These are phyloP conservation scores for Amblyornis subalaris DNA, from an alignment of 2,113 vertebrate genomes.

Conservation along the genomic window DNA sequence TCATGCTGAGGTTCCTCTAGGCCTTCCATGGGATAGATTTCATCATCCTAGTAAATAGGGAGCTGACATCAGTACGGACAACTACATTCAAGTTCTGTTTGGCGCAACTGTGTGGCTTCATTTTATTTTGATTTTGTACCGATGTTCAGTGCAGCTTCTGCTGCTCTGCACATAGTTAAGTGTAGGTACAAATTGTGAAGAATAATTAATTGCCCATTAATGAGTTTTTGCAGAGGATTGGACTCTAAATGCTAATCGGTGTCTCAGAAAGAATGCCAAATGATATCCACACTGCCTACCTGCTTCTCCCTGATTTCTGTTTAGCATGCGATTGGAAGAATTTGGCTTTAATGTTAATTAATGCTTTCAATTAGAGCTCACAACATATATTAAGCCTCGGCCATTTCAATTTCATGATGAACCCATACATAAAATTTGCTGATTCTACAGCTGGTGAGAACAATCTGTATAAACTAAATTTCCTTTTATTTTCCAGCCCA, in stretches of 20 bases:
- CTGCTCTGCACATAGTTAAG: neutral
- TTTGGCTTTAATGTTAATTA: constrained; percentile 49
- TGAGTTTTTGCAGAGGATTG: constrained; percentile 23
- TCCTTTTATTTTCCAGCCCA: neutral
- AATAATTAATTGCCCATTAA: constrained; percentile 36
- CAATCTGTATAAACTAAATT: neutral
- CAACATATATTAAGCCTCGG: neutral
- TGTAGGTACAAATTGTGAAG: neutral
- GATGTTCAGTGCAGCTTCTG: neutral
- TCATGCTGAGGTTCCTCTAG: neutral
- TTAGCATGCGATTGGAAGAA: neutral
- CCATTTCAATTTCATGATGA: neutral
- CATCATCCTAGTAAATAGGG: neutral
- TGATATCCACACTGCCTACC: neutral
- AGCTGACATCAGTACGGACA: neutral
- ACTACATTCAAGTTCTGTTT: neutral
- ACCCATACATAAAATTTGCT: neutral
- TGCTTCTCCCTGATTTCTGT: constrained; percentile 23
- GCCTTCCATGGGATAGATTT: neutral
- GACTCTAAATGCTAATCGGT: constrained; percentile 29
- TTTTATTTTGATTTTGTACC: neutral
- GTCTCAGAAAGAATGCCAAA: constrained; percentile 31
- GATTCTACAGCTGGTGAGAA: neutral
- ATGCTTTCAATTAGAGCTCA: constrained; percentile 19
- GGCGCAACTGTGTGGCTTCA: neutral